A percentile compares a stretch with the other conserved stretches of the same genome.
Conservation (phyloP, 1,140 invertebrate species). For the Bombus pyrosoma region DNA sequence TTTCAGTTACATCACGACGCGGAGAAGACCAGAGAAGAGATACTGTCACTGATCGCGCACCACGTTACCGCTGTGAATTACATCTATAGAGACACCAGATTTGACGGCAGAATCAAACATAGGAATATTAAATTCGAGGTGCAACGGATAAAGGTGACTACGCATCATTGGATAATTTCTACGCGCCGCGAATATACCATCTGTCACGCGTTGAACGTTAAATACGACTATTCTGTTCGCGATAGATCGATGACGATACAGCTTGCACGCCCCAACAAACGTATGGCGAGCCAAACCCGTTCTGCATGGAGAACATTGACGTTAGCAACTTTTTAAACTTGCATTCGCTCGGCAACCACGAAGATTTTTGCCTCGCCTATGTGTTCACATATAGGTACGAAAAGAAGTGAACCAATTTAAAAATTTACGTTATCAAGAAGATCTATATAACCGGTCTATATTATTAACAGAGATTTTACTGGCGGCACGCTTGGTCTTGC, state of each 20-base stretch:
- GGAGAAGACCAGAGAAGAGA: conserved; percentile 97
- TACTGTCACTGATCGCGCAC: conserved; percentile 97
- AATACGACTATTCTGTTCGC: background rate
- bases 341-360: conserved; percentile 98
- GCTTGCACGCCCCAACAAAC: conserved; percentile 87
- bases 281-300: conserved; percentile 92
- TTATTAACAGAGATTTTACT: conserved; percentile 91
- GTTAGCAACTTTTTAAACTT: conserved; percentile 99
- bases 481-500: conserved; percentile 98
- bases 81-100: conserved; percentile 97
- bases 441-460: background rate
- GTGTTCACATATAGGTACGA: conserved; percentile 95
- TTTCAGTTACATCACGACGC: conserved; percentile 86
- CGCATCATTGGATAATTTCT: background rate
- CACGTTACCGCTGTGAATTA: conserved; percentile 99
- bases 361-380: conserved; percentile 99
- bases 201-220: background rate
- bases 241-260: conserved; percentile 93
- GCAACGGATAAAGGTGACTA: conserved; percentile 94
- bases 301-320: conserved; percentile 99
- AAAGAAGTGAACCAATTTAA: too few relatives aligned
- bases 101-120: conserved; percentile 93
- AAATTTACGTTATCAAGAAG: background rate
- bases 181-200: too few relatives aligned
- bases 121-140: conserved; percentile 99